Percentiles rank a stretch among this genome's conserved stretches.
phyloP scores from a whole-genome alignment of 2,797 vertebrate species.

The Streptopelia turtur region DNA sequence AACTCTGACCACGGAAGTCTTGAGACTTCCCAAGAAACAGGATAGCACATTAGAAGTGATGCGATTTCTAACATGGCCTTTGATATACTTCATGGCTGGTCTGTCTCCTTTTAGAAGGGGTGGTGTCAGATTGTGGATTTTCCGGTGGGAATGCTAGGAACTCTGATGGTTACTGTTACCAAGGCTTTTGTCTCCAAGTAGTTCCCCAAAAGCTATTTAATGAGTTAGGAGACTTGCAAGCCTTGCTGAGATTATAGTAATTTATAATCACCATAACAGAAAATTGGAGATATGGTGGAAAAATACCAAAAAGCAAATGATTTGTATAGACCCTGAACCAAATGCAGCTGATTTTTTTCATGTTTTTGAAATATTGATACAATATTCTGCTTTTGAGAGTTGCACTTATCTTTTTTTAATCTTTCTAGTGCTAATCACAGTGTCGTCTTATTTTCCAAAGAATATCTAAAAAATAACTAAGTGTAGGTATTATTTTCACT shows the following conservation, averaged over 20 bases:
- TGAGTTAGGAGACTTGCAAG: not conserved
- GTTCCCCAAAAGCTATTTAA: not conserved
- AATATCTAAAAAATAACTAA: not conserved
- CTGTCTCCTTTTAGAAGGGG: not conserved
- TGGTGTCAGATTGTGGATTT: not conserved
- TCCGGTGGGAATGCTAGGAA: not conserved
- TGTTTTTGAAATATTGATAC: not conserved
- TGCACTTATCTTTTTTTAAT: not conserved
- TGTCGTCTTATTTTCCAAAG: not conserved
- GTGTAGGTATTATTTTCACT: not conserved
- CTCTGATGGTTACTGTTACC: not conserved
- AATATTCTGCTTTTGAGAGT: not conserved
- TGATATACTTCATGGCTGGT: not conserved
- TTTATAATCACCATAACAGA: not conserved
- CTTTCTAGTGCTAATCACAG: not conserved
- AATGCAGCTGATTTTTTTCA: not conserved
- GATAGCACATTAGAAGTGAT: not conserved
- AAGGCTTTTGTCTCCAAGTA: not conserved
- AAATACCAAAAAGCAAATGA: not conserved
- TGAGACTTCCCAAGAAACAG: not conserved
- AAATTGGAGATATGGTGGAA: not conserved
- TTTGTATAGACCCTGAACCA: not conserved
- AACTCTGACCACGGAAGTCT: not conserved
- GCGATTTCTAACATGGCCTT: not conserved
- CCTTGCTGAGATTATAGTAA: not conserved